Base-by-base conservation (phyloP, 2,797 vertebrate species). In the Neostethus bicornis region DNA sequence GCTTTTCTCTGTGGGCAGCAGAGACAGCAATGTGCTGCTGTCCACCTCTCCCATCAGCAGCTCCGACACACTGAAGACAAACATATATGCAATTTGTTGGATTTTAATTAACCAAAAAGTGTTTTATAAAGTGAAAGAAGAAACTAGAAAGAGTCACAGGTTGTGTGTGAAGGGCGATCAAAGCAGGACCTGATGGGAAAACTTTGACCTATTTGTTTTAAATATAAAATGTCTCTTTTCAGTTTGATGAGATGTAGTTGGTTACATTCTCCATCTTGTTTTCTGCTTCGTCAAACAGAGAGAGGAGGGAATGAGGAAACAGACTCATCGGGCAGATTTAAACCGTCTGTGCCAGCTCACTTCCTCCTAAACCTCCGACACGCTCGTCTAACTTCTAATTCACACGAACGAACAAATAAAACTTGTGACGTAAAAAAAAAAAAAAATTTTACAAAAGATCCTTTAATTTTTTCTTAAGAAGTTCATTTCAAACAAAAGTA, bases 11-110 rank as follows among this genome's bases (percentile, higher is more conserved):
- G 94, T 93, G 0, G 91, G 96, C n/a, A 95, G 91, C 77, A 97
- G 89, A 0, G 96, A 96, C 72, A 99, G 91, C 65, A 99, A 79
- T 0, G 96, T 97, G 84, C 94, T 98, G 88, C 94, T 96, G 90
- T 99, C 96, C 80, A 97, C 94, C 67, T 99, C 97, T 1, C 97
- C 97, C 96, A 97, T 95, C 87, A 99, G 92, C 85, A 97, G 92
- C 53, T 98, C 97, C 0, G 97, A 98, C 56, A 98, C 95, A 1
- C 97, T 98, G 80, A 47, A 32, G 35, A 57, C 5, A 59, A 43
- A 65, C 23, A 54, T 20, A 26, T 17, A 41, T 8, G 24, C 25
- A 1, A 34, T 34, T 14, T 14, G 14, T 14, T 1, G 12, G 4
- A 13, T 21, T 17, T 20, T 50, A n/a, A 24, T 57, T 5, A 23